Evolutionary conservation across 35 echinoderm and acorn worm genomes (phyloP), one percentile per base, ranked within the genome.

Genomic region (Apostichopus californicus): DNA sequence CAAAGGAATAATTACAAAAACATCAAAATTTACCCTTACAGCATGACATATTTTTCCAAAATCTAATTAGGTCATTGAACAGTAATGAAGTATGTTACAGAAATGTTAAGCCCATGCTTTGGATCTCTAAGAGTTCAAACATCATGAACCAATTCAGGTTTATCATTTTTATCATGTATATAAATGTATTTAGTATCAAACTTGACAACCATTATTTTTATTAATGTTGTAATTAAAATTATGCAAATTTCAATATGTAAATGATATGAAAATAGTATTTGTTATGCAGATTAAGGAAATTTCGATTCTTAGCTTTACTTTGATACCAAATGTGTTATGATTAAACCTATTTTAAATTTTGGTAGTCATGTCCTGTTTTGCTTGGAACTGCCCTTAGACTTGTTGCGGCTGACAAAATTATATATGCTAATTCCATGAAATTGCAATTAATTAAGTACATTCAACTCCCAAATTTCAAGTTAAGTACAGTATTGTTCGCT

Each of bases 241-340:
- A 68, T 73, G 87, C 63, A 70, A n/a, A 46, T 75, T 78, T 78
- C 56, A 71, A 25, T 68, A 90, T 90, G 87, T 70, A 21, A 90
- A 90, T 90, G 5, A 73, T 1, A 71, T 20, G n/a, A 61, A 64
- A 20, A 63, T 73, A 5, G 4, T 64, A 89, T 77, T n/a, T 73
- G 0, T 64, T 90, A 46, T 57, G 60, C 60, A 90, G 60, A 18
- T 46, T 46, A 46, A 46, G 34, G 34, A 46, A 46, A 46, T 46
- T 46, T 46, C 3, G 34, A 46, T 46, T 46, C 34, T 46, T 46
- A 46, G 34, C 34, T 46, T 46, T 46, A 46, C 0, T 46, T 46
- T 46, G 34, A 46, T 46, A 3, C 3, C 34, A 46, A 46, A 46
- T 46, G 0, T 46, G 34, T 46, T 46, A 46, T 0, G 34, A 46